A percentile compares a stretch with the other conserved stretches of the same genome.
These are phyloP conservation scores for Bothrops jararaca DNA, from an alignment of 2,113 vertebrate genomes.

Conservation along the genomic window DNA sequence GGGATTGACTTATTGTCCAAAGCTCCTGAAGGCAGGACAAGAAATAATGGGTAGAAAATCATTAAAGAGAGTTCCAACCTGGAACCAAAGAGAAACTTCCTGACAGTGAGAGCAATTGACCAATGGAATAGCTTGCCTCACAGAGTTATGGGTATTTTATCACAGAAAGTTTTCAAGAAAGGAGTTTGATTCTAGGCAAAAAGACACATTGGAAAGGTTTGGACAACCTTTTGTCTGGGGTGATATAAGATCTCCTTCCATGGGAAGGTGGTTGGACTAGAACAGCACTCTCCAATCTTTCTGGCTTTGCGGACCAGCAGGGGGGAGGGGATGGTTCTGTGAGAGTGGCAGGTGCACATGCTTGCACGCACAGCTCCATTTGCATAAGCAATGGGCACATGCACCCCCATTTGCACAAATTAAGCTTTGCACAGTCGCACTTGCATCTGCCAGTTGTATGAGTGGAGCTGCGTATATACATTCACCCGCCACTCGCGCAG, in stretches of 20 bases:
- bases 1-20: too few relatives aligned
- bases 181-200: background rate
- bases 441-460: background rate
- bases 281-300: background rate
- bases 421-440: background rate
- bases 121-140: background rate
- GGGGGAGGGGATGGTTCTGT: background rate
- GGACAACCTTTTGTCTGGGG: background rate
- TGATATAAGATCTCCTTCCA: background rate
- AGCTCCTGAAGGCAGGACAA: too few relatives aligned
- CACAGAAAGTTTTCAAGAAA: background rate
- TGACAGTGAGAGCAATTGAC: too few relatives aligned
- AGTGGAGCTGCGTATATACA: background rate
- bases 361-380: background rate
- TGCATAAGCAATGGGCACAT: background rate
- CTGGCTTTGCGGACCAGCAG: background rate
- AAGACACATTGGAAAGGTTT: background rate
- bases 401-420: background rate
- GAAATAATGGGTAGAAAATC: too few relatives aligned
- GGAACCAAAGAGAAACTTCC: too few relatives aligned
- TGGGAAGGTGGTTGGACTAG: background rate
- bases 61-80: too few relatives aligned
- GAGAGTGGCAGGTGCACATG: background rate
- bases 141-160: background rate
- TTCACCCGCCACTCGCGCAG: background rate